Percentiles rank a stretch among this genome's conserved stretches.
Evolutionary conservation across 2,797 vertebrate genomes (phyloP).

Genomic region (Cirrhinus mrigala): DNA sequence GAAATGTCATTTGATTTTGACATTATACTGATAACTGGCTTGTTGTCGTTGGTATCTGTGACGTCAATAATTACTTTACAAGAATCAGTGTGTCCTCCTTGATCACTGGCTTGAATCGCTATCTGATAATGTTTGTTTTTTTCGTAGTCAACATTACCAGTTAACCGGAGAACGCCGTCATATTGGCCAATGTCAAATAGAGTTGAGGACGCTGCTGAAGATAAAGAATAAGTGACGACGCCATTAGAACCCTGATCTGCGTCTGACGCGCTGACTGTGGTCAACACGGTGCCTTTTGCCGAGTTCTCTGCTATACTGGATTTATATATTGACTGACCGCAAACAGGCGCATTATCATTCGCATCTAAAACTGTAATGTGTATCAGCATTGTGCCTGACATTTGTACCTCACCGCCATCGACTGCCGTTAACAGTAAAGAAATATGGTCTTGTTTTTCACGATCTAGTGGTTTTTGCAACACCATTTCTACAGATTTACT

Average conservation of each 20-base stretch:
- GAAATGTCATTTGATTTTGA: constrained; percentile 66
- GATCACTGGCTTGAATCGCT: constrained; percentile 73
- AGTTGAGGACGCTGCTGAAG: neutral
- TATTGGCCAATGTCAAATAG: constrained; percentile 6
- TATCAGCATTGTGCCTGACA: constrained; percentile 75
- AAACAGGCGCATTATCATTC: constrained; percentile 81
- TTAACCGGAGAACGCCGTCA: constrained; percentile 5
- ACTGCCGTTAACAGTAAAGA: constrained; percentile 71
- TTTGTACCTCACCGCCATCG: constrained; percentile 74
- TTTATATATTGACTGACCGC: constrained; percentile 70
- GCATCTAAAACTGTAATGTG: constrained; percentile 71
- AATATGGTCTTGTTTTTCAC: constrained; percentile 69
- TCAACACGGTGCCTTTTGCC: constrained; percentile 66
- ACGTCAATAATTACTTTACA: constrained; percentile 67
- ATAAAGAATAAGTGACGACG: neutral
- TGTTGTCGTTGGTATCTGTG: constrained; percentile 79
- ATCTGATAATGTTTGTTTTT: neutral
- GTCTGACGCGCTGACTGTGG: constrained; percentile 75
- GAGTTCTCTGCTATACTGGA: constrained; percentile 72
- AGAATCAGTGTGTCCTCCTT: constrained; percentile 58
- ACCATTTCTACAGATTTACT: constrained; percentile 72
- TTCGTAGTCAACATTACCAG: neutral
- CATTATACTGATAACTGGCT: constrained; percentile 73
- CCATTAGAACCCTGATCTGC: constrained; percentile 74
- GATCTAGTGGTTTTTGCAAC: constrained; percentile 73